Base-by-base conservation (phyloP, 2,888 invertebrate species). In the Poecilus cupreus region DNA sequence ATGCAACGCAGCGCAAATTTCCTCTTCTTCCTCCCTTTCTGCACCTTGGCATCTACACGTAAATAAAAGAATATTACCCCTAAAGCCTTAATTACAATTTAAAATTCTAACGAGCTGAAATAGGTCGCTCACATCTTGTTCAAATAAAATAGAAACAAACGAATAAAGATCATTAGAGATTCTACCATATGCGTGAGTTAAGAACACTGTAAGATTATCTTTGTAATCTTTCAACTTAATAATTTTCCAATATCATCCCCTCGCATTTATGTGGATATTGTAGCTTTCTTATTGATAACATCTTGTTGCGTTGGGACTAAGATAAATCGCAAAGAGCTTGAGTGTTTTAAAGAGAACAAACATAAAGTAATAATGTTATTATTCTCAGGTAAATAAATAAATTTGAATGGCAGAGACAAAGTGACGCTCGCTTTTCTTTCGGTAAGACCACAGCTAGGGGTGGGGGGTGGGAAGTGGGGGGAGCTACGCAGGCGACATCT, bases 361-460 rank as follows among this genome's bases (percentile, higher is more conserved):
- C 60, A 60, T 60, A 60, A 60, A 60, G 60, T 26, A 60, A 60
- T 60, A 60, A 60, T 60, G 13, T 60, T 60, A 60, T 60, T 60
- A 60, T 26, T 11, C 26, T 13, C 13, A 22, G 60, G 60, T 60
- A 60, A 26, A 60, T 60, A 60, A 60, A 60, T 60, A 60, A 60
- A 60, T 60, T 60, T 60, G 60, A 60, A 60, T 60, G 60, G 13
- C 60, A 13, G 60, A 60, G 60, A 60, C 24, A 60, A 60, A 60
- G 26, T 26, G 60, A 22, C 10, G 20, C 18, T 20, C 5, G 22
- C 1, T 18, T 54, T 22, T 54, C 54, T 22, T 22, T 20, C 22
- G 54, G 20, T 11, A n/a, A n/a, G n/a, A n/a, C n/a, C n/a, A n/a
- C n/a, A n/a, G n/a, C n/a, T n/a, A n/a, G n/a, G n/a, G n/a, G n/a